Base-by-base conservation (phyloP, 1,140 invertebrate genomes). In the Nasonia vitripennis region DNA sequence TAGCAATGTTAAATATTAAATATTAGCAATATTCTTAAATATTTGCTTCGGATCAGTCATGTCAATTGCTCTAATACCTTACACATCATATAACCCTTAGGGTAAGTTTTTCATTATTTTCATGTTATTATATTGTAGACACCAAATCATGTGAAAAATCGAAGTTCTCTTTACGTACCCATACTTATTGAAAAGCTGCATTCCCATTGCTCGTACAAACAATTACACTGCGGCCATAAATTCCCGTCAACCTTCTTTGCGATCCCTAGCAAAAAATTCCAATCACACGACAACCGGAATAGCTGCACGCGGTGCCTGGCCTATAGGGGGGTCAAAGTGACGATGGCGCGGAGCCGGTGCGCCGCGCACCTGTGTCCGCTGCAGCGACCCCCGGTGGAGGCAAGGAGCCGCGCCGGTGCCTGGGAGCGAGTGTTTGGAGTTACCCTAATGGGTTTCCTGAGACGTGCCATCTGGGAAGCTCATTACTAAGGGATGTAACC, bases 401-500 rank as follows among this genome's bases (percentile, higher is more conserved):
- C 37, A 34, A n/a, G 17, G 68, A 31, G 41, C 14, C 23, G 12
- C 48, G 67, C 37, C 10, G 11, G 20, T 7, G 62, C 1, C 78
- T 62, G n/a, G 11, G 10, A n/a, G 34, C 37, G 78, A 88, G 88
- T 91, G 89, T 91, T 92, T 91, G 89, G 90, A 91, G 90, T 80
- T 83, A 74, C 74, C 88, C 90, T 92, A 92, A 92, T 93, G 92
- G 91, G 86, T 92, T 93, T 90, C 91, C 92, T 90, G 92, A 92
- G 92, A 93, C 90, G 90, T 90, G 89, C 88, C 92, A 92, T 92
- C 92, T 92, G 91, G 89, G 90, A 87, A 90, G 90, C 92, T 93
- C 92, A 93, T 93, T 92, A 93, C 90, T 90, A 92, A 92, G 91
- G 91, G 92, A 93, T 91, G 92, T 89, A 89, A 93, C 92, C 92